phyloP scores from a whole-genome alignment of 64 coral and sea anemone genomes.

The Acropora tenuis region DNA sequence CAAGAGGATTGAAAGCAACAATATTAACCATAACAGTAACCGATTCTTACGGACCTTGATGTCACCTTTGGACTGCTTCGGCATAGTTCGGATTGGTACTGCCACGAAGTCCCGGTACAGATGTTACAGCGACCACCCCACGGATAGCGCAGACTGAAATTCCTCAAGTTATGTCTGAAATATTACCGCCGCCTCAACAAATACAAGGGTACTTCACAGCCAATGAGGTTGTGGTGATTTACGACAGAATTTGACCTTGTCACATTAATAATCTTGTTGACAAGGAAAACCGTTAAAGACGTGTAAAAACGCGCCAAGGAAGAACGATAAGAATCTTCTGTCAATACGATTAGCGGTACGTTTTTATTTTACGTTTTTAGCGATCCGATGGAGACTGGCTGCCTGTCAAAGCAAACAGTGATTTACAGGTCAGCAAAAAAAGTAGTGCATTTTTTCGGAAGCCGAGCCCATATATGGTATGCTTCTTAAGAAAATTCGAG shows the following conservation, averaged over 20 bases:
- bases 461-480: no score
- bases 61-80: background rate
- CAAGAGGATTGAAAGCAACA: conserved; percentile 40
- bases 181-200: background rate
- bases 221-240: conserved; percentile 3
- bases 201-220: background rate
- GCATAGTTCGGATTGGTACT: background rate
- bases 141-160: background rate
- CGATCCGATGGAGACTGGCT: no score
- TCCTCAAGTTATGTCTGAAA: background rate
- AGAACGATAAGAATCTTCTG: background rate
- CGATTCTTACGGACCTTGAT: conserved; percentile 23
- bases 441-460: no score
- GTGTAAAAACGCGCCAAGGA: background rate
- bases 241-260: conserved; percentile 4
- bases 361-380: conserved; percentile 1
- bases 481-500: no score
- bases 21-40: conserved; percentile 1
- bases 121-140: background rate
- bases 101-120: background rate
- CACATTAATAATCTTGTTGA: conserved; percentile 1
- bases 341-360: conserved; percentile 20
- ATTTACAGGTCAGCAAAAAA: no score
- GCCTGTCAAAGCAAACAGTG: no score
- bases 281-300: conserved; percentile 8